A percentile compares a stretch with the other conserved stretches of the same genome.
These are phyloP conservation scores for Micrasema minimum DNA, from an alignment of 1,140 invertebrate genomes.

Conservation along the genomic window DNA sequence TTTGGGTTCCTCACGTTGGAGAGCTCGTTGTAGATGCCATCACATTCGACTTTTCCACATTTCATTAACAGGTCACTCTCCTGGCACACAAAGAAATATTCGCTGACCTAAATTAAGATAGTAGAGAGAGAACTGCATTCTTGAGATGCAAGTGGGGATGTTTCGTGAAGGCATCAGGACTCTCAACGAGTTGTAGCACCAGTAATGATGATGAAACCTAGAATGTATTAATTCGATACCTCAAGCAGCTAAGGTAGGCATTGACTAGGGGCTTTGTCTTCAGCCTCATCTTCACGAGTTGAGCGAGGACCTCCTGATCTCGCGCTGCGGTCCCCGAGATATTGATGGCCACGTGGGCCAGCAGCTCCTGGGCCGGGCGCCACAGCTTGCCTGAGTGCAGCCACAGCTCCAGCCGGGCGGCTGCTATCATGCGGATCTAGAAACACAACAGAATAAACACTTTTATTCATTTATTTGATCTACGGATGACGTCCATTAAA, in stretches of 20 bases:
- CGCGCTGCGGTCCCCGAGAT: slow-evolving; percentile 74
- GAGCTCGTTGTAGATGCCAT: slow-evolving; percentile 95
- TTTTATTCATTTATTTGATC: no score
- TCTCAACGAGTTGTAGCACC: no score
- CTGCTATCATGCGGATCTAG: slow-evolving; percentile 81
- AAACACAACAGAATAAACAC: neutral
- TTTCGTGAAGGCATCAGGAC: no score
- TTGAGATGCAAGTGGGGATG: no score
- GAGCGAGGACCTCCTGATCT: slow-evolving; percentile 91
- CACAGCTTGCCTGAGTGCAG: slow-evolving; percentile 95
- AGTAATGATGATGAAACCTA: no score
- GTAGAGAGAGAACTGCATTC: no score
- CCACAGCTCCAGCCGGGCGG: slow-evolving; percentile 90
- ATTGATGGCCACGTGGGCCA: slow-evolving; percentile 93
- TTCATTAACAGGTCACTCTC: no score
- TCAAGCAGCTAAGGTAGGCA: slow-evolving; percentile 87
- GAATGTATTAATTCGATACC: slow-evolving; percentile 65
- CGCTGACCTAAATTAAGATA: no score
- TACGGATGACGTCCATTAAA: no score
- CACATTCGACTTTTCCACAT: no score
- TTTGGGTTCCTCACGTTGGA: slow-evolving; percentile 92
- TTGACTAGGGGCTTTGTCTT: slow-evolving; percentile 94
- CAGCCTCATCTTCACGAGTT: slow-evolving; percentile 88
- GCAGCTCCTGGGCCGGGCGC: slow-evolving; percentile 91
- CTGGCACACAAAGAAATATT: no score